Evolutionary conservation across 2,113 vertebrate genomes (phyloP).

Genomic region (Menidia beryllina): DNA sequence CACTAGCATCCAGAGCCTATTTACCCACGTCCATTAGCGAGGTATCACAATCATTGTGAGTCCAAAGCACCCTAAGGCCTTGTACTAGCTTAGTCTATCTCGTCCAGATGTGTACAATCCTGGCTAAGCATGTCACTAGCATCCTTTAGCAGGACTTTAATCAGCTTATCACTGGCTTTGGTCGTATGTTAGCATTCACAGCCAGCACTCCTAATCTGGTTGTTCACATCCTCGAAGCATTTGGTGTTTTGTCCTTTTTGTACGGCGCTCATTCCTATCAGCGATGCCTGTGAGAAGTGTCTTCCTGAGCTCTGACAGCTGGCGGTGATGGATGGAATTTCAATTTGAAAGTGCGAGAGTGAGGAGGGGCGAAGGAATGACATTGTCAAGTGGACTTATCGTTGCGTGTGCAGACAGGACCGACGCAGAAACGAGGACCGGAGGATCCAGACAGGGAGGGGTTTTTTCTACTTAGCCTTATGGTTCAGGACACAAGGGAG

Average conservation of each 20-base stretch:
- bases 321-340: conserved; percentile 53
- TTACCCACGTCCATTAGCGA: too few species aligned
- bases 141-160: too few species aligned
- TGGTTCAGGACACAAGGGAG: conserved; percentile 19
- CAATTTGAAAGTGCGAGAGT: conserved; percentile 18
- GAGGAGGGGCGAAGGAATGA: background rate
- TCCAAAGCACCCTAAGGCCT: too few species aligned
- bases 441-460: conserved; percentile 19
- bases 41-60: too few species aligned
- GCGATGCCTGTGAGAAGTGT: conserved; percentile 17
- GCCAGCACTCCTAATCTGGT: too few species aligned
- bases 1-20: too few species aligned
- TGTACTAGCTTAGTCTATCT: too few species aligned
- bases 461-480: conserved; percentile 31
- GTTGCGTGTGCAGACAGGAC: conserved; percentile 60
- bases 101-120: too few species aligned
- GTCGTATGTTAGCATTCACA: too few species aligned
- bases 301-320: conserved; percentile 54
- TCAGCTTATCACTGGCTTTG: too few species aligned
- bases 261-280: conserved; percentile 17
- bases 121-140: too few species aligned
- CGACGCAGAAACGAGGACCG: conserved; percentile 5
- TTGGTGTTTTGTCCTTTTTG: background rate
- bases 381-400: conserved; percentile 33
- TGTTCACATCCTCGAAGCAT: too few species aligned